Evolutionary conservation across 2,888 invertebrate genomes (phyloP), one percentile per base, ranked within the genome.

Genomic region (Buathra laborator): DNA sequence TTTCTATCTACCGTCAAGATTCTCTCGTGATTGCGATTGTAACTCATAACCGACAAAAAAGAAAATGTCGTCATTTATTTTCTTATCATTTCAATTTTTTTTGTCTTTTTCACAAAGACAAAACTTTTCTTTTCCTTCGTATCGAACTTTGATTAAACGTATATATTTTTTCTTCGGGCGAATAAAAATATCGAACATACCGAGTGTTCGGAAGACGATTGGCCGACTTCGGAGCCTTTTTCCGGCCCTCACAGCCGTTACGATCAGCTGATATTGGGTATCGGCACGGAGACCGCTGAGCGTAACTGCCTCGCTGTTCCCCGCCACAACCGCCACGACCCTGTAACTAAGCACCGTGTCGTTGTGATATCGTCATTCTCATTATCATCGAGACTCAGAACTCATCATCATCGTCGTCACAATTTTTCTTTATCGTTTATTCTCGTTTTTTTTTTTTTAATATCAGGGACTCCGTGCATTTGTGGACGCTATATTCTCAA

Each of bases 271-370:
- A 94, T 98, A 98, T 94, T 98, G 97, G 32, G 98, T 98, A 94
- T 97, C 97, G 29, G 98, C 97, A 92, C 96, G 96, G 87, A 98
- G 95, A 67, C 97, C 97, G 93, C 96, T 97, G 92, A 98, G 94
- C 88, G 97, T 97, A 90, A 98, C 97, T 87, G 97, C 97, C 94
- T 97, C 97, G 86, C 97, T 97, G 95, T 97, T 98, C 89, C 98
- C 97, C 90, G 98, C 98, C 94, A 98, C 97, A 94, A 97, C 97
- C 95, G 97, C 95, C 95, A 98, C 97, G 96, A 98, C 97, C 96
- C 98, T 98, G 97, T 97, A 98, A 97, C 98, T 98, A 97, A 97
- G 95, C 93, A 91, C 88, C 91, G 92, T 90, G 86, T 89, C 89
- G 90, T 93, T 93, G 90, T 92, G 89, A 92, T 91, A 91, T 88